Evolutionary conservation across 2,888 invertebrate species (phyloP).

Genomic region (Calliopum simillimum): DNA sequence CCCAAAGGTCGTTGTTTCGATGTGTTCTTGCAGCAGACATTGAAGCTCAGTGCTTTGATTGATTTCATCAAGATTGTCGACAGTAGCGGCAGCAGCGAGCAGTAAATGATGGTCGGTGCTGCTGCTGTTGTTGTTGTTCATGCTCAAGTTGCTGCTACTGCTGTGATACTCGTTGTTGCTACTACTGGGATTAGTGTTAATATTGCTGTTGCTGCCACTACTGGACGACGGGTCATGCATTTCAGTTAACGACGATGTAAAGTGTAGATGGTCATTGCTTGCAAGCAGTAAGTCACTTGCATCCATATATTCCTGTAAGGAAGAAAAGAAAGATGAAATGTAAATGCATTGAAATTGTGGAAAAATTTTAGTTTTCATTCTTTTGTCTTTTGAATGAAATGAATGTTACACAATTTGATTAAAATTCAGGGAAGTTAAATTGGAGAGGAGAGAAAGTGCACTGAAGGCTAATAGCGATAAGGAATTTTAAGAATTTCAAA

Average conservation of each 20-base stretch:
- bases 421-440: not conserved
- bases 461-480: too few species aligned
- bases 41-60: conserved; percentile 63
- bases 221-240: not conserved
- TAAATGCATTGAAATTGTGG: not conserved
- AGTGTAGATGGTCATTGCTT: conserved; percentile 5
- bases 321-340: not conserved
- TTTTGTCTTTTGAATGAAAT: not conserved
- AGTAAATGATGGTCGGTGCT: conserved; percentile 43
- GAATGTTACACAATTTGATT: not conserved
- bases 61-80: conserved; percentile 57
- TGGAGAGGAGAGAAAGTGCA: too few species aligned
- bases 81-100: conserved; percentile 13
- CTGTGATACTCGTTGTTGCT: conserved; percentile 17
- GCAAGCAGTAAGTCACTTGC: conserved; percentile 3
- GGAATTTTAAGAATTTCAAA: too few species aligned
- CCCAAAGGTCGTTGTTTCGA: conserved; percentile 58
- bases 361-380: not conserved
- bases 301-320: conserved; percentile 14
- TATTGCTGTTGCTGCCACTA: conserved; percentile 23
- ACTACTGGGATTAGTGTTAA: conserved; percentile 10
- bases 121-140: conserved; percentile 37
- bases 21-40: conserved; percentile 62
- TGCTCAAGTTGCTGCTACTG: conserved; percentile 13
- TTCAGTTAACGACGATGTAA: not conserved